Evolutionary conservation across 2,888 invertebrate species (phyloP).

Genomic region (Drosophila engyochracea): DNA sequence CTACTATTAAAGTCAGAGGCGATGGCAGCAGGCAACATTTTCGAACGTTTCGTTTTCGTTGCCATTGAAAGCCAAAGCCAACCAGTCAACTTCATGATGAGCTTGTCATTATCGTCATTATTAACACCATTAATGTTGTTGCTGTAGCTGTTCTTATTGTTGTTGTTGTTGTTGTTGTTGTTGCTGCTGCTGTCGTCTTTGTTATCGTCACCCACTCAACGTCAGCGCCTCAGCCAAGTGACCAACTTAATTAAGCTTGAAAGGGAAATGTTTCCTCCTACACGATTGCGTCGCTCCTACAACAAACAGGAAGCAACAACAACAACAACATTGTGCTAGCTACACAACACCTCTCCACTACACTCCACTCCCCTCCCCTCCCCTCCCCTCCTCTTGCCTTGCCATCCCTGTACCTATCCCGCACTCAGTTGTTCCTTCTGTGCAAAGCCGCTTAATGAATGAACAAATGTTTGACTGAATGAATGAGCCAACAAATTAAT

Average conservation of each 20-base stretch:
- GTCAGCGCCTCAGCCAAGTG: slow-evolving; percentile 75
- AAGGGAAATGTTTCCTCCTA: slow-evolving; percentile 79
- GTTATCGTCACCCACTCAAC: slow-evolving; percentile 73
- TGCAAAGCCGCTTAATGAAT: slow-evolving; percentile 67
- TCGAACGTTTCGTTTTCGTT: slow-evolving; percentile 21
- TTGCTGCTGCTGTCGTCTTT: slow-evolving; percentile 37
- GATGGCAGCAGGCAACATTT: slow-evolving; percentile 5
- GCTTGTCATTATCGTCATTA: slow-evolving; percentile 60
- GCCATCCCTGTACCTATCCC: background rate
- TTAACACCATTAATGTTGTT: slow-evolving; percentile 49
- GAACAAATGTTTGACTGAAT: slow-evolving; percentile 64
- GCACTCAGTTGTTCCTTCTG: background rate
- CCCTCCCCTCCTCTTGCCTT: background rate
- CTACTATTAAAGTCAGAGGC: background rate
- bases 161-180: slow-evolving; percentile 19
- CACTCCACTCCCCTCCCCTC: background rate
- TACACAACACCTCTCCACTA: slow-evolving; percentile 8
- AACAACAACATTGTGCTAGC: slow-evolving; percentile 13
- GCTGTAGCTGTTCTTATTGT: background rate
- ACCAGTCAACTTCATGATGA: slow-evolving; percentile 52
- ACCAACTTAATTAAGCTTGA: slow-evolving; percentile 81
- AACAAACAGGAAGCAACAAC: slow-evolving; percentile 33
- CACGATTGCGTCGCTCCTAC: slow-evolving; percentile 34
- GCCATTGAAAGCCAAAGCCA: slow-evolving; percentile 50
- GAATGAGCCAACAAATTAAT: slow-evolving; percentile 73